phyloP scores from a whole-genome alignment of 2,888 invertebrate genomes.

The Aphrophora alni region DNA sequence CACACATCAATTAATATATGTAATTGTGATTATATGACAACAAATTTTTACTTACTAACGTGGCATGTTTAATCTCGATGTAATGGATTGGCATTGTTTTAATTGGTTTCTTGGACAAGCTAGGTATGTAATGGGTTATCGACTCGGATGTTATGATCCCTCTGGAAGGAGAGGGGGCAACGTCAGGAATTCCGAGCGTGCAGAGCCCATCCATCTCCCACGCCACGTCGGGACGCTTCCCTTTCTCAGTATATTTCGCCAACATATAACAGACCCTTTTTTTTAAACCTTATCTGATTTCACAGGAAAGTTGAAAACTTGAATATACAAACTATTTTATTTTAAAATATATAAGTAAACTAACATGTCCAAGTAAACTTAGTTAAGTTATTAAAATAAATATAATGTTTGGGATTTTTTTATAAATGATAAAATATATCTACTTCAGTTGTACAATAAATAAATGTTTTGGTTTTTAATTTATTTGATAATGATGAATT shows the following conservation, averaged over 20 bases:
- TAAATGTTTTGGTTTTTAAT: no score
- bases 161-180: neutral
- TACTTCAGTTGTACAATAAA: no score
- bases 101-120: neutral
- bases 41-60: no score
- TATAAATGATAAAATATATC: no score
- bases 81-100: neutral
- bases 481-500: no score
- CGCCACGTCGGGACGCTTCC: neutral
- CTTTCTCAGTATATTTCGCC: neutral
- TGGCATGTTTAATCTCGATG: neutral
- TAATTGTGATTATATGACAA: no score
- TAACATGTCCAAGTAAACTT: no score
- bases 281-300: neutral
- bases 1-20: no score
- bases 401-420: no score
- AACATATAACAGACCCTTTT: neutral
- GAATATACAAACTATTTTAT: no score
- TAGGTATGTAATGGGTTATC: conserved; percentile 2
- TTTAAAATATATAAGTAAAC: no score
- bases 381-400: no score
- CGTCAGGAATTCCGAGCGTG: conserved; percentile 6
- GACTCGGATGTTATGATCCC: neutral
- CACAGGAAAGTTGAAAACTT: neutral
- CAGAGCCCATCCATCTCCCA: conserved; percentile 1